These are phyloP conservation scores for Schizothorax lantsangensis DNA, from an alignment of 2,797 vertebrate genomes.

Conservation along the genomic window DNA sequence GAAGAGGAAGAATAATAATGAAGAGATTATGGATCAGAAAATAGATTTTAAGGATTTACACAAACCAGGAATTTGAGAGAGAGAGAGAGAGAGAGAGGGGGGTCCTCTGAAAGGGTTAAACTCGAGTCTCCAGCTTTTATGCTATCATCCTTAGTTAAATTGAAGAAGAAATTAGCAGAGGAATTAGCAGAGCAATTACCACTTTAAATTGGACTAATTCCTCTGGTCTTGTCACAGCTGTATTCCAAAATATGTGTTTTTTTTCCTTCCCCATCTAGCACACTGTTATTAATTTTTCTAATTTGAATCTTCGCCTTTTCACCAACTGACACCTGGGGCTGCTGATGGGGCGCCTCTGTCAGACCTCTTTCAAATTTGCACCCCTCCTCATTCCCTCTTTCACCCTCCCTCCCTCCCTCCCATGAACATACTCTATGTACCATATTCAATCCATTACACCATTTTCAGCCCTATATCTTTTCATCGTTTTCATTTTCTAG, in stretches of 20 bases:
- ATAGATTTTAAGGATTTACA: conserved; percentile 38
- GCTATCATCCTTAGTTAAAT: conserved; percentile 75
- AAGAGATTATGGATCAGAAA: conserved; percentile 22
- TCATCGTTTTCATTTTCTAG: conserved; percentile 40
- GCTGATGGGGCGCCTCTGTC: conserved; percentile 75
- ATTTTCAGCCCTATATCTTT: conserved; percentile 37
- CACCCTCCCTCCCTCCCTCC: conserved; percentile 47
- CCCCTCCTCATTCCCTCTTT: conserved; percentile 53
- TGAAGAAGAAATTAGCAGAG: conserved; percentile 81
- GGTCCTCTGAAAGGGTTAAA: conserved; percentile 74
- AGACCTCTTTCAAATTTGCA: conserved; percentile 73
- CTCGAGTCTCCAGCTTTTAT: conserved; percentile 74
- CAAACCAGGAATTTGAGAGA: not conserved
- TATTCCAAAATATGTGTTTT: conserved; percentile 72
- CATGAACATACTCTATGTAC: conserved; percentile 38
- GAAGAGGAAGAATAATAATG: not conserved
- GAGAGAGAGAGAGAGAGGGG: conserved; percentile 52
- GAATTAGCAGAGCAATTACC: conserved; percentile 86
- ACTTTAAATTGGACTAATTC: conserved; percentile 85
- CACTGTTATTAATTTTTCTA: conserved; percentile 81
- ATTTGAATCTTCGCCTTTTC: conserved; percentile 76
- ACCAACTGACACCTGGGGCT: conserved; percentile 78
- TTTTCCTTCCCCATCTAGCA: conserved; percentile 63
- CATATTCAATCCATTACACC: conserved; percentile 46
- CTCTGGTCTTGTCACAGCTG: conserved; percentile 81